Evolutionary conservation across 2,797 vertebrate species (phyloP).

Genomic region (Hirundo rustica): DNA sequence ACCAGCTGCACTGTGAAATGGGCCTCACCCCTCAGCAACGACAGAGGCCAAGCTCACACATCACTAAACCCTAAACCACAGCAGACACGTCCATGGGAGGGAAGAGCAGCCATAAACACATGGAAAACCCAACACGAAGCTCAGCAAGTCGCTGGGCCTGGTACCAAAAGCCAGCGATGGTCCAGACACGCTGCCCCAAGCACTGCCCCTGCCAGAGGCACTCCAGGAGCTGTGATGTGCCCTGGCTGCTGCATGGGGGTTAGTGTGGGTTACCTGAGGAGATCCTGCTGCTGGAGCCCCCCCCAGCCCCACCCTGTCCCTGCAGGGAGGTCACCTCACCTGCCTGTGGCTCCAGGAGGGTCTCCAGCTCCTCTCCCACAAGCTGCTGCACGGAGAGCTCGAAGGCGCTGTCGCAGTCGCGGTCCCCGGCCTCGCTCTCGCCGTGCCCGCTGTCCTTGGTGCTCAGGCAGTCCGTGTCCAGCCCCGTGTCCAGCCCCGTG

Average conservation of each 20-base stretch:
- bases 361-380: conserved; percentile 85
- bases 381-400: conserved; percentile 84
- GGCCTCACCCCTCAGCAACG: background rate
- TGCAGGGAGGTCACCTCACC: conserved; percentile 66
- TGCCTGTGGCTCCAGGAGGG: conserved; percentile 78
- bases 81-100: background rate
- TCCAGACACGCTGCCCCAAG: background rate
- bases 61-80: background rate
- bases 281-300: background rate
- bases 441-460: conserved; percentile 88
- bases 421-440: conserved; percentile 87
- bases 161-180: background rate
- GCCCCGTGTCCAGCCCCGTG: background rate
- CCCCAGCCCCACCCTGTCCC: background rate
- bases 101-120: background rate
- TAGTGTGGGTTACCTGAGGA: background rate
- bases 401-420: conserved; percentile 81
- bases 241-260: background rate
- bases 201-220: background rate
- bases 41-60: background rate
- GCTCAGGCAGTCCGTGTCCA: conserved; percentile 85
- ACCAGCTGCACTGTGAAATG: background rate
- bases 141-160: background rate
- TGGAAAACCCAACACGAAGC: accelerated
- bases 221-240: accelerated